Evolutionary conservation across 2,113 vertebrate genomes (phyloP).

Genomic region (Aplodontia rufa): DNA sequence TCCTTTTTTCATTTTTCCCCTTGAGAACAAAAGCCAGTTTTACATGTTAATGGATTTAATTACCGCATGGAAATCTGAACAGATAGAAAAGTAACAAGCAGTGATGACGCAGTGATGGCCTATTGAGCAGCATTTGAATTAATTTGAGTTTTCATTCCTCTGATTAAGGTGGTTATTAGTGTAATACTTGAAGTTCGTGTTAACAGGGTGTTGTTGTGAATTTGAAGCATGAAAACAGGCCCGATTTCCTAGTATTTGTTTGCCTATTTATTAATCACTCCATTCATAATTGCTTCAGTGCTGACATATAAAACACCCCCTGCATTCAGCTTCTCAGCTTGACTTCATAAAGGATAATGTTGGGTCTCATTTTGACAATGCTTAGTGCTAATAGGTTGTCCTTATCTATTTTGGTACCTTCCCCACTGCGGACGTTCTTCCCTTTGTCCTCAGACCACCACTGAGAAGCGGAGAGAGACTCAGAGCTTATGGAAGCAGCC

Average conservation of each 20-base stretch:
- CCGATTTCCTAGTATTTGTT: conserved; percentile 66
- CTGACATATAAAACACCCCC: conserved; percentile 57
- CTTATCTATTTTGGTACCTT: conserved; percentile 62
- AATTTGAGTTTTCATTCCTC: conserved; percentile 77
- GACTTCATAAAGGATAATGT: conserved; percentile 66
- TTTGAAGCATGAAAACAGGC: conserved; percentile 47
- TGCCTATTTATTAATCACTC: conserved; percentile 72
- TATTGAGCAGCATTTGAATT: conserved; percentile 84
- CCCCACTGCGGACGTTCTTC: conserved; percentile 41
- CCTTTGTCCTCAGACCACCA: conserved; percentile 52
- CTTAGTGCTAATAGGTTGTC: conserved; percentile 63
- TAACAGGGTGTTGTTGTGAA: conserved; percentile 69
- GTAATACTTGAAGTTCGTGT: conserved; percentile 78
- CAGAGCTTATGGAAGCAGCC: conserved; percentile 12
- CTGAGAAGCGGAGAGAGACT: background rate
- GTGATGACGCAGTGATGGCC: conserved; percentile 80
- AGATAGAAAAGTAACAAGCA: conserved; percentile 81
- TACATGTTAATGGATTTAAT: conserved; percentile 87
- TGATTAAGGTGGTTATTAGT: conserved; percentile 80
- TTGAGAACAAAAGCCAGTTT: conserved; percentile 81
- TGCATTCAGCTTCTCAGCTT: conserved; percentile 62
- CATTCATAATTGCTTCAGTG: conserved; percentile 54
- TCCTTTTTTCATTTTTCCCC: conserved; percentile 74
- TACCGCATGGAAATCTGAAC: conserved; percentile 82
- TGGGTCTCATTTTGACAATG: conserved; percentile 51